These are phyloP conservation scores for Aphelocoma coerulescens DNA, from an alignment of 2,113 vertebrate genomes.

Conservation along the genomic window DNA sequence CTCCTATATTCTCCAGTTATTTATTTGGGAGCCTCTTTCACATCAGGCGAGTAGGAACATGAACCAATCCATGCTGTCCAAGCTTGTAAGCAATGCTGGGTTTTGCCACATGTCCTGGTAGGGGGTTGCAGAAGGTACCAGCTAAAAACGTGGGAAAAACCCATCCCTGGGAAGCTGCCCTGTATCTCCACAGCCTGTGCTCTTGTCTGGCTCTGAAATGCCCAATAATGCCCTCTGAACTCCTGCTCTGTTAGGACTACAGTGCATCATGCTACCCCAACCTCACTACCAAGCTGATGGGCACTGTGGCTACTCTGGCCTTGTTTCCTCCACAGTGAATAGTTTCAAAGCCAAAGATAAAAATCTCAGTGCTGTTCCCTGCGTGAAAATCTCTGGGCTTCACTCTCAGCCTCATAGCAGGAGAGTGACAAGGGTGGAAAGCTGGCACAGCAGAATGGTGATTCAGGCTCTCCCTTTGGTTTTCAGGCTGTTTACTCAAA, in stretches of 20 bases:
- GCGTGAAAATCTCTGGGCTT: not conserved
- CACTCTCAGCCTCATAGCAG: not conserved
- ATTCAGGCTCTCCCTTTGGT: slow-evolving; percentile 45
- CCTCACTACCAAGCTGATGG: not conserved
- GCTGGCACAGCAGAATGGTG: slow-evolving; percentile 11
- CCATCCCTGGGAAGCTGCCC: not conserved
- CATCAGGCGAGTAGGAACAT: not conserved
- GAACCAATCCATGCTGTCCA: not conserved
- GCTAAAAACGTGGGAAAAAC: not conserved
- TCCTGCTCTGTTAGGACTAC: not conserved
- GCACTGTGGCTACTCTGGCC: not conserved
- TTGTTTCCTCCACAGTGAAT: not conserved
- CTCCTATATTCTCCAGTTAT: not conserved
- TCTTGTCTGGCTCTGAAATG: not conserved
- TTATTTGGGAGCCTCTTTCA: not conserved
- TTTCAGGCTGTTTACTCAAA: slow-evolving; percentile 48
- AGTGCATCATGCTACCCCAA: not conserved
- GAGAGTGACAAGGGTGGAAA: slow-evolving; percentile 20
- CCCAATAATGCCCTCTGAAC: not conserved
- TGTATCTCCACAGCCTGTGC: not conserved
- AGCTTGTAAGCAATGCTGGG: rapidly evolving
- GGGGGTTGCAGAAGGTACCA: not conserved
- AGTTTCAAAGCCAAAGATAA: not conserved
- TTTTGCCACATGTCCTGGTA: not conserved
- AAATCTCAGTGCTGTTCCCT: not conserved